Percentiles rank a stretch among this genome's conserved stretches.
Conservation (phyloP, 2,113 vertebrate species). For the Galbula dea region DNA sequence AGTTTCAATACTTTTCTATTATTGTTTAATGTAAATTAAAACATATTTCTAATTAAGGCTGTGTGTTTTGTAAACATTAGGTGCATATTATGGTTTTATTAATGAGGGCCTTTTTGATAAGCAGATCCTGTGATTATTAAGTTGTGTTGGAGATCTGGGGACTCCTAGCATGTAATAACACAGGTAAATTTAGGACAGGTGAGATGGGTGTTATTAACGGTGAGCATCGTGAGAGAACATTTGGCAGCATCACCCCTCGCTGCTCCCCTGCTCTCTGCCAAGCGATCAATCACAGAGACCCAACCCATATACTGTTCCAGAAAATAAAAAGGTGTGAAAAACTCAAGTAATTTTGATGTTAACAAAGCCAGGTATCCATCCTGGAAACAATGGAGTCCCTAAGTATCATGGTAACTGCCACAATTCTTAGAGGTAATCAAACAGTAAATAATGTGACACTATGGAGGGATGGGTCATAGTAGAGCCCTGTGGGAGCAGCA, state of each 20-base stretch:
- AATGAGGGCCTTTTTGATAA: not conserved
- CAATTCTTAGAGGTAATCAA: not conserved
- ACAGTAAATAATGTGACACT: too few species aligned
- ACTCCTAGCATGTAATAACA: not conserved
- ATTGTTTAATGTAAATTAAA: constrained; percentile 47
- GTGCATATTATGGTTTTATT: not conserved
- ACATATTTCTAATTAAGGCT: constrained; percentile 3
- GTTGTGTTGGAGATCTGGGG: not conserved
- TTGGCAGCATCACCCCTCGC: not conserved
- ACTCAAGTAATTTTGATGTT: fast-evolving
- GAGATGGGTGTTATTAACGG: not conserved
- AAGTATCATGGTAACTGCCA: not conserved
- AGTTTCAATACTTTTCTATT: not conserved
- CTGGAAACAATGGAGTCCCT: not conserved
- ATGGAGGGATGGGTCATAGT: not conserved
- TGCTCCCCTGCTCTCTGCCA: not conserved
- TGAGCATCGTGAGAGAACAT: not conserved
- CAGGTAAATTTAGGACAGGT: not conserved
- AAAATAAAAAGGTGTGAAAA: not conserved
- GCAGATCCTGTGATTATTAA: not conserved
- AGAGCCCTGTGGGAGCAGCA: not conserved
- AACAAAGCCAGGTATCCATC: not conserved
- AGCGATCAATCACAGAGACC: not conserved
- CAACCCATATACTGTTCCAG: not conserved
- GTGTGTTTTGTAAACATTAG: not conserved